Conservation (phyloP, 2,888 invertebrate genomes). For the Galerucella pusilla region DNA sequence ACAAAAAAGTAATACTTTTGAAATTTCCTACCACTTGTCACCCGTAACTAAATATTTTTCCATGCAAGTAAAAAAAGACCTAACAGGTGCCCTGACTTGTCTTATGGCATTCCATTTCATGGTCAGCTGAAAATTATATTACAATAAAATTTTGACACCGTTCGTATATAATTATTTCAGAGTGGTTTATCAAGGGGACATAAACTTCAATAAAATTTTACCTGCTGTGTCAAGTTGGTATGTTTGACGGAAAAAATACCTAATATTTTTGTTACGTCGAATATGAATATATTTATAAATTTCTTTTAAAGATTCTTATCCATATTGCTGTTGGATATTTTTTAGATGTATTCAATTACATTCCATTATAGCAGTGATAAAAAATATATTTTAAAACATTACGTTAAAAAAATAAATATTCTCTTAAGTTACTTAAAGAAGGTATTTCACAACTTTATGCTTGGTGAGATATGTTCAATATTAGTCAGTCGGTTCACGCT, state of each 20-base stretch:
- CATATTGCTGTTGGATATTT: not conserved
- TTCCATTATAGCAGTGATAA: not conserved
- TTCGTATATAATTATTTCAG: constrained; percentile 29
- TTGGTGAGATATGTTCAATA: too few relatives aligned
- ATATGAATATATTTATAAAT: constrained; percentile 1
- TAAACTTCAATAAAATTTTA: constrained; percentile 25
- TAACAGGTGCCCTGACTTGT: constrained; percentile 37
- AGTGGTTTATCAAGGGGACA: constrained; percentile 15
- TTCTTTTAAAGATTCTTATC: not conserved
- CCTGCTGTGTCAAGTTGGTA: constrained; percentile 26
- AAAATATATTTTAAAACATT: not conserved
- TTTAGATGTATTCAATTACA: not conserved
- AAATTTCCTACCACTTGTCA: not conserved
- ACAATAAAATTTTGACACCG: constrained; percentile 44
- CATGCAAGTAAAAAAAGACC: constrained; percentile 19
- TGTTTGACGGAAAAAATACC: constrained; percentile 4
- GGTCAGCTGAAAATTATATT: constrained; percentile 39
- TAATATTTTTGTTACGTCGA: constrained; percentile 4
- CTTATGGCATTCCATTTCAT: constrained; percentile 35
- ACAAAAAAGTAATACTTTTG: not conserved
- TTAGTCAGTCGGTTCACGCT: too few relatives aligned
- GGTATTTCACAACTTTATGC: too few relatives aligned
- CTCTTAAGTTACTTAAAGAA: not conserved
- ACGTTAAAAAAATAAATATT: not conserved
- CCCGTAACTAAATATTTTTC: constrained; percentile 2